phyloP scores from a whole-genome alignment of 1,140 invertebrate species.

The Leguminivora glycinivorella region DNA sequence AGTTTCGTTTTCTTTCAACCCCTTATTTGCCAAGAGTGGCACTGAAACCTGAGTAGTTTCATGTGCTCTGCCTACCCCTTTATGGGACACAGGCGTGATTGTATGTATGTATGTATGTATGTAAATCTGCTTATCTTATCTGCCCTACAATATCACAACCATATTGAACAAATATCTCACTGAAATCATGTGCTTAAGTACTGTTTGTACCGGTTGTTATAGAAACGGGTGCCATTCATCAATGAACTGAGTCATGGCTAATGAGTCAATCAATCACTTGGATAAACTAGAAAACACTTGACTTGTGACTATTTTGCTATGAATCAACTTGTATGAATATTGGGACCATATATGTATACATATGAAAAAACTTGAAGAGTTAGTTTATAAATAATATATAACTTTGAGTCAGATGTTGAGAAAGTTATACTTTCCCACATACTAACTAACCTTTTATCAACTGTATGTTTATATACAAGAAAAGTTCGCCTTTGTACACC shows the following conservation, averaged over 20 bases:
- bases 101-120: too few relatives aligned
- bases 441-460: too few relatives aligned
- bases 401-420: background rate
- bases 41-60: too few relatives aligned
- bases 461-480: too few relatives aligned
- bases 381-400: background rate
- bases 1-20: too few relatives aligned
- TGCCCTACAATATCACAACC: background rate
- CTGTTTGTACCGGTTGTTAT: slow-evolving; percentile 25
- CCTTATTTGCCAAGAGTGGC: too few relatives aligned
- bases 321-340: slow-evolving; percentile 15
- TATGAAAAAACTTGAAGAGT: too few relatives aligned
- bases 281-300: slow-evolving; percentile 7
- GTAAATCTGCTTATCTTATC: background rate
- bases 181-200: background rate
- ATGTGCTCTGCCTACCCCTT: too few relatives aligned
- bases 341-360: background rate
- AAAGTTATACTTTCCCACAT: too few relatives aligned
- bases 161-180: slow-evolving; percentile 21
- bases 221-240: slow-evolving; percentile 10
- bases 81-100: too few relatives aligned
- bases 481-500: too few relatives aligned
- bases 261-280: slow-evolving; percentile 11
- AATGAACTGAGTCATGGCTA: slow-evolving; percentile 11
- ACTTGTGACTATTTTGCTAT: background rate